phyloP scores from a whole-genome alignment of 2,113 vertebrate genomes.

The Gorsachius goisagi region DNA sequence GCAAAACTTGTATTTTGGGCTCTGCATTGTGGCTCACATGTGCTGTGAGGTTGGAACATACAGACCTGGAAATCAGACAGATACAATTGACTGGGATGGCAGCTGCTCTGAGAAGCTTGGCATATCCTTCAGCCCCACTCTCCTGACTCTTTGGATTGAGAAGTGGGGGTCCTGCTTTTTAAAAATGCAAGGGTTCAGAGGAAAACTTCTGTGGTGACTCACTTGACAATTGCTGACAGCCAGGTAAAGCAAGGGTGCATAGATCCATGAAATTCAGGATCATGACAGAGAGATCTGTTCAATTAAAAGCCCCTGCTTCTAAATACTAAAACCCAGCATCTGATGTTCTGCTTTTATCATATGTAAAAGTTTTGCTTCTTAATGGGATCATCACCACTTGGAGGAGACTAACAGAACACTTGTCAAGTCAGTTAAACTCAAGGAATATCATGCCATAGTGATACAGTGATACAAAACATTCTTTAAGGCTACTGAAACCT shows the following conservation, averaged over 20 bases:
- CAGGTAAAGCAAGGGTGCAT: background rate
- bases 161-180: background rate
- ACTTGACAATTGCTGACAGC: background rate
- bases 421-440: background rate
- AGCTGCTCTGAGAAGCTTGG: background rate
- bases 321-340: background rate
- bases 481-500: background rate
- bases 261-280: background rate
- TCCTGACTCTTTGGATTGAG: background rate
- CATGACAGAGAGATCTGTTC: background rate
- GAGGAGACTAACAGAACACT: background rate
- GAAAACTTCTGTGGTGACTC: background rate
- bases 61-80: background rate
- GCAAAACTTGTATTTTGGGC: background rate
- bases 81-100: accelerated
- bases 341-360: background rate
- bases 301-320: background rate
- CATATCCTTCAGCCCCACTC: background rate
- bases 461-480: background rate
- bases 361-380: background rate
- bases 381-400: background rate
- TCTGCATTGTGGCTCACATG: background rate
- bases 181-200: background rate
- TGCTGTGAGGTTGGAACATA: background rate
- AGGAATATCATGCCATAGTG: background rate